A percentile compares a stretch with the other conserved stretches of the same genome.
Conservation (phyloP, 1,140 invertebrate genomes). For the Laupala kohalensis region DNA sequence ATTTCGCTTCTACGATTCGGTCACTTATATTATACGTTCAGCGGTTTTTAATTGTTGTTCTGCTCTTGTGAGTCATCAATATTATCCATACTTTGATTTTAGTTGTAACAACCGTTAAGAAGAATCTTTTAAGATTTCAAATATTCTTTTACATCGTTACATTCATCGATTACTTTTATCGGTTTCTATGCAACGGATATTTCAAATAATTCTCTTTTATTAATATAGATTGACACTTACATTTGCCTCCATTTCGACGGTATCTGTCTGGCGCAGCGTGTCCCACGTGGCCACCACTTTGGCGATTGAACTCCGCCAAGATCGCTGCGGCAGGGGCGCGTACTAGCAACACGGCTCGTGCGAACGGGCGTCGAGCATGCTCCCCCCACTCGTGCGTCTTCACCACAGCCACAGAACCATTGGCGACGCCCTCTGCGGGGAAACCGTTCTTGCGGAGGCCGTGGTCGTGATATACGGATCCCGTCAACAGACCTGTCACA, state of each 20-base stretch:
- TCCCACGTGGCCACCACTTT: constrained; percentile 54
- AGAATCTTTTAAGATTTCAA: too few species aligned
- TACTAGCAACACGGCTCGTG: constrained; percentile 52
- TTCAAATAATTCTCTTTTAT: too few species aligned
- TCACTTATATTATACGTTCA: too few species aligned
- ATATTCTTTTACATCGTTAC: too few species aligned
- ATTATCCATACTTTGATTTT: too few species aligned
- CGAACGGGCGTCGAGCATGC: constrained; percentile 40
- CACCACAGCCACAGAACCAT: constrained; percentile 59
- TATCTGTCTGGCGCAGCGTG: constrained; percentile 51
- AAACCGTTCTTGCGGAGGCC: constrained; percentile 59
- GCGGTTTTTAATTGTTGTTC: too few species aligned
- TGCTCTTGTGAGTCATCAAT: too few species aligned
- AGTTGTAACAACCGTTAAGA: too few species aligned
- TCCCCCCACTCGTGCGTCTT: constrained; percentile 67
- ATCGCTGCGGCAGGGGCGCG: constrained; percentile 57
- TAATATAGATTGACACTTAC: too few species aligned
- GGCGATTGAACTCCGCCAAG: constrained; percentile 56
- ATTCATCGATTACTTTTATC: too few species aligned
- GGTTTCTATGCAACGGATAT: too few species aligned
- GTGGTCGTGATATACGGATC: constrained; percentile 66
- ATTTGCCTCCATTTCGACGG: constrained; percentile 41
- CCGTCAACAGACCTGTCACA: constrained; percentile 51
- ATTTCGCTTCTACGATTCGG: too few species aligned
- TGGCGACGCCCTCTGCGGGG: constrained; percentile 58